Evolutionary conservation across 2,888 invertebrate species (phyloP).

Genomic region (Xiphydria camelus): DNA sequence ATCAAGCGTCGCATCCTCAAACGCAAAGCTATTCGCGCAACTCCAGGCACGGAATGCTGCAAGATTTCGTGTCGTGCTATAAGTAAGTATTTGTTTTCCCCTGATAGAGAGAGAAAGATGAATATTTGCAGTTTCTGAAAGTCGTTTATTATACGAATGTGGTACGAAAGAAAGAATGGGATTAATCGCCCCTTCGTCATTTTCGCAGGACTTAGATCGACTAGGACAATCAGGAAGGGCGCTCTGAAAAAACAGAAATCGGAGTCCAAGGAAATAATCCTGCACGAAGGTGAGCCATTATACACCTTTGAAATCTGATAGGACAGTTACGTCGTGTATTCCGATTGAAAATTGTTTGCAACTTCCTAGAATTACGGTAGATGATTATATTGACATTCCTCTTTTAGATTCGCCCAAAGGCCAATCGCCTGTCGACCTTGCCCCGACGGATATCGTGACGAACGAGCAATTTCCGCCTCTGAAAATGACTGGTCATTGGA

Average conservation of each 20-base stretch:
- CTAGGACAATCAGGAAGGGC: slow-evolving; percentile 4
- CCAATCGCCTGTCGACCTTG: slow-evolving; percentile 14
- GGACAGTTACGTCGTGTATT: neutral
- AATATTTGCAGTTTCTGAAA: too few species aligned
- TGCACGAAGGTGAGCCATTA: slow-evolving; percentile 1
- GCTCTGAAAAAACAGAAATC: neutral
- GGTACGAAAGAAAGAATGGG: too few species aligned
- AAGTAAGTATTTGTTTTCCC: too few species aligned
- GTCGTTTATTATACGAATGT: too few species aligned
- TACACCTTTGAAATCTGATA: too few species aligned
- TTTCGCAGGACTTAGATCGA: slow-evolving; percentile 10
- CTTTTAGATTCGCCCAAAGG: slow-evolving; percentile 9
- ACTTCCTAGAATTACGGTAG: neutral
- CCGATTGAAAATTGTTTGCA: neutral
- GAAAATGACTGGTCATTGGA: slow-evolving; percentile 15
- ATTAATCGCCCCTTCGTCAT: too few species aligned
- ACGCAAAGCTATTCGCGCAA: neutral
- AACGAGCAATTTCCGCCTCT: slow-evolving; percentile 13
- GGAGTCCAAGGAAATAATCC: neutral
- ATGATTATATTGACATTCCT: too few species aligned
- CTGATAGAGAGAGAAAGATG: too few species aligned
- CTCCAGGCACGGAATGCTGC: slow-evolving; percentile 7
- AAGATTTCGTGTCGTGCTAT: slow-evolving; percentile 11
- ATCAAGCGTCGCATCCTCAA: neutral
- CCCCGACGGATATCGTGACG: slow-evolving; percentile 8